Evolutionary conservation across 2,797 vertebrate species (phyloP).

Genomic region (Loris lydekkerianus): DNA sequence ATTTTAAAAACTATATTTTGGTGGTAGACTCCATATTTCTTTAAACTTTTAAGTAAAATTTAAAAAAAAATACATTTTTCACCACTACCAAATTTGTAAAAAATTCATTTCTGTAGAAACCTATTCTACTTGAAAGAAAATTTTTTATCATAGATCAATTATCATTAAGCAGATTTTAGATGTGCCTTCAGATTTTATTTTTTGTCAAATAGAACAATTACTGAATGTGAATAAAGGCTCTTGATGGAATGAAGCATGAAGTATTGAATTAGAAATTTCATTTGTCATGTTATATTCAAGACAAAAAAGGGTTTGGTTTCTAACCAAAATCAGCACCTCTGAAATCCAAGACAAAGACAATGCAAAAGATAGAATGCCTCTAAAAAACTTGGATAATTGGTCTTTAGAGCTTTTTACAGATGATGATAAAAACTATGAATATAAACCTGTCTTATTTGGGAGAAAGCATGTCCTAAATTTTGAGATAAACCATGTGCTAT

Average conservation of each 20-base stretch:
- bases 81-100: background rate
- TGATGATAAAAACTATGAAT: background rate
- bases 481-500: background rate
- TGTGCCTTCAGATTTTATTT: conserved; percentile 16
- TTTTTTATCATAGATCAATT: background rate
- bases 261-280: background rate
- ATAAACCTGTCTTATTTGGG: background rate
- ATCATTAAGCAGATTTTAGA: conserved; percentile 27
- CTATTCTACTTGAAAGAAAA: conserved; percentile 11
- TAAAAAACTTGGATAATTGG: background rate
- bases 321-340: background rate
- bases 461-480: background rate
- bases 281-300: conserved; percentile 6
- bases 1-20: conserved; percentile 38
- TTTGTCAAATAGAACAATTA: conserved; percentile 10
- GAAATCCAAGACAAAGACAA: background rate
- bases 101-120: background rate
- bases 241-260: background rate
- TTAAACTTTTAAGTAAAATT: conserved; percentile 41
- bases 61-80: background rate
- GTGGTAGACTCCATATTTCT: background rate
- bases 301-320: conserved; percentile 32
- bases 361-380: background rate
- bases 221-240: conserved; percentile 22
- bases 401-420: background rate